A percentile compares a stretch with the other conserved stretches of the same genome.
Conservation (phyloP, 2,113 vertebrate species). For the Gallinago undulata region DNA sequence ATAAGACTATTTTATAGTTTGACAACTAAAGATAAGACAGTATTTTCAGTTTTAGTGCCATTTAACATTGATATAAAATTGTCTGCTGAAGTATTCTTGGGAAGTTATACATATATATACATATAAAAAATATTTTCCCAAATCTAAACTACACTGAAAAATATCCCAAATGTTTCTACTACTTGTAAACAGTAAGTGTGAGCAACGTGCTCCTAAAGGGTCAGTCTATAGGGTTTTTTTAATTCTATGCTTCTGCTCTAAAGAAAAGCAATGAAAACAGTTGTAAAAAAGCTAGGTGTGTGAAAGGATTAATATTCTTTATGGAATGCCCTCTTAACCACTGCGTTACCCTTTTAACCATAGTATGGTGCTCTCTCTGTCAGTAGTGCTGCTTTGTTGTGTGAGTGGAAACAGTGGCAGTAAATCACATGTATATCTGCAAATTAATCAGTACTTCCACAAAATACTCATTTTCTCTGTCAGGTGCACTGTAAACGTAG, state of each 20-base stretch:
- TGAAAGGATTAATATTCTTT: neutral
- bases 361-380: neutral
- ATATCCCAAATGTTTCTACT: neutral
- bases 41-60: neutral
- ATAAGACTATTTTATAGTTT: neutral
- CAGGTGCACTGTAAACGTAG: neutral
- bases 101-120: neutral
- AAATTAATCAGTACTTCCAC: neutral
- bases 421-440: neutral
- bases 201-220: neutral
- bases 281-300: neutral
- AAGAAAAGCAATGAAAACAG: neutral
- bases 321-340: neutral
- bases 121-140: neutral
- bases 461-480: neutral
- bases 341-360: neutral
- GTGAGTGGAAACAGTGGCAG: neutral
- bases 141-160: neutral
- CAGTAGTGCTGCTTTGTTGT: neutral
- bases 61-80: neutral
- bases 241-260: neutral
- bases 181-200: neutral
- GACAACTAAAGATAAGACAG: neutral
- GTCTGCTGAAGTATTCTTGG: neutral
- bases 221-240: neutral